Evolutionary conservation across 1,140 invertebrate genomes (phyloP).

Genomic region (Thaumatotibia leucotreta): DNA sequence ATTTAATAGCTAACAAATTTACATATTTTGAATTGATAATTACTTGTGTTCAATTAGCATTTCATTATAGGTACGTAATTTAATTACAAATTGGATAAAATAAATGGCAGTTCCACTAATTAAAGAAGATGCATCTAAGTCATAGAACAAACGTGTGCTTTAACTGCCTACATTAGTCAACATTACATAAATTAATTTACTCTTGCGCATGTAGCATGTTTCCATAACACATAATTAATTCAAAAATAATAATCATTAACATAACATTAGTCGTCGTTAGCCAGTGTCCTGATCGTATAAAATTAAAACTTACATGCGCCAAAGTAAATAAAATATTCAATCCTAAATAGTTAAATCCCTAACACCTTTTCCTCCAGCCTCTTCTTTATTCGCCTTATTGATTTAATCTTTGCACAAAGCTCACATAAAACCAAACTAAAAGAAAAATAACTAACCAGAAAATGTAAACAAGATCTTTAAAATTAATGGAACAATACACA

Average conservation of each 20-base stretch:
- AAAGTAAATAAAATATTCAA: not conserved
- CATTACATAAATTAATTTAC: not conserved
- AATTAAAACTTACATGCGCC: not conserved
- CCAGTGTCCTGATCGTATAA: not conserved
- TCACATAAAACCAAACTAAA: constrained; percentile 2
- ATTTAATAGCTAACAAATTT: not conserved
- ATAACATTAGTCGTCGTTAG: not conserved
- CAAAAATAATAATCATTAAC: too few relatives aligned
- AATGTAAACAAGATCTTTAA: not conserved
- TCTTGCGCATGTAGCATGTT: not conserved
- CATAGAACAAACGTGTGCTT: not conserved
- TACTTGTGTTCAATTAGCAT: not conserved
- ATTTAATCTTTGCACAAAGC: constrained; percentile 2
- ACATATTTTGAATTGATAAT: not conserved
- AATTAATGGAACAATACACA: not conserved
- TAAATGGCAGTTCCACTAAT: not conserved
- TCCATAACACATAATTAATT: not conserved
- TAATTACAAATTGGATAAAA: not conserved
- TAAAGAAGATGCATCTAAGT: not conserved
- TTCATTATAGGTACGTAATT: not conserved
- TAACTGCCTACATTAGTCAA: not conserved
- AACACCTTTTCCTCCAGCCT: not conserved
- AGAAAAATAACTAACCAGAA: not conserved
- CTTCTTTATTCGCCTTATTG: not conserved
- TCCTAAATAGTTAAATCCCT: not conserved